Conservation (phyloP, 2,797 vertebrate species). For the Paguma larvata region DNA sequence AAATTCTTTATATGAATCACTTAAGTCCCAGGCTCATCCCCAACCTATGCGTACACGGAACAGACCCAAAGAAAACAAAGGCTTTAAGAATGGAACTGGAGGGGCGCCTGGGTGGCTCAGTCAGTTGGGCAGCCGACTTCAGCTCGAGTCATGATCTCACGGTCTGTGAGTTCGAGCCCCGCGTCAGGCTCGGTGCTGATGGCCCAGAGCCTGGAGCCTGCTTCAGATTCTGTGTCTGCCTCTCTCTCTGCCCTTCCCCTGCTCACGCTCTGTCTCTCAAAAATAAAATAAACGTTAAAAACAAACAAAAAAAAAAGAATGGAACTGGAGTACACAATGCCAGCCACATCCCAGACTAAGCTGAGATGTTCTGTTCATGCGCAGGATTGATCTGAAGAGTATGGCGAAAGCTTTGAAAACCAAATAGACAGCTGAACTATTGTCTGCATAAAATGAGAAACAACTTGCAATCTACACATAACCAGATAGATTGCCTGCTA, state of each 20-base stretch:
- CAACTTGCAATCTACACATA: neutral
- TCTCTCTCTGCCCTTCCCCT: too few species aligned
- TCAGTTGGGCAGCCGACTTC: too few species aligned
- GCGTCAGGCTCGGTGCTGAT: too few species aligned
- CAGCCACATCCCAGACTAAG: neutral
- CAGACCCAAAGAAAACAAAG: neutral
- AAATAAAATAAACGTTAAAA: too few species aligned
- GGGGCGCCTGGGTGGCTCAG: too few species aligned
- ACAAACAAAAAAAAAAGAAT: neutral
- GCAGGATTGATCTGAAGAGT: neutral
- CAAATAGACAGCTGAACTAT: neutral
- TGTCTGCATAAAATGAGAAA: neutral
- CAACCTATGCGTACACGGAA: neutral
- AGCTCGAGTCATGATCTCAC: too few species aligned
- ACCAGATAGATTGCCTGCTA: neutral
- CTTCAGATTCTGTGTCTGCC: too few species aligned
- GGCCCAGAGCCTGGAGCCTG: too few species aligned
- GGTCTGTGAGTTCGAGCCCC: too few species aligned
- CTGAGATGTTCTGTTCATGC: neutral
- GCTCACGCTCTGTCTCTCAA: too few species aligned
- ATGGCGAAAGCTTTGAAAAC: conserved; percentile 9
- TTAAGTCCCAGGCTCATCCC: neutral
- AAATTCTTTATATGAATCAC: neutral
- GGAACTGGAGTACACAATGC: neutral
- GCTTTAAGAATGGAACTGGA: neutral